Base-by-base conservation (phyloP, 2,113 vertebrate species). In the Hippopotamus amphibius region DNA sequence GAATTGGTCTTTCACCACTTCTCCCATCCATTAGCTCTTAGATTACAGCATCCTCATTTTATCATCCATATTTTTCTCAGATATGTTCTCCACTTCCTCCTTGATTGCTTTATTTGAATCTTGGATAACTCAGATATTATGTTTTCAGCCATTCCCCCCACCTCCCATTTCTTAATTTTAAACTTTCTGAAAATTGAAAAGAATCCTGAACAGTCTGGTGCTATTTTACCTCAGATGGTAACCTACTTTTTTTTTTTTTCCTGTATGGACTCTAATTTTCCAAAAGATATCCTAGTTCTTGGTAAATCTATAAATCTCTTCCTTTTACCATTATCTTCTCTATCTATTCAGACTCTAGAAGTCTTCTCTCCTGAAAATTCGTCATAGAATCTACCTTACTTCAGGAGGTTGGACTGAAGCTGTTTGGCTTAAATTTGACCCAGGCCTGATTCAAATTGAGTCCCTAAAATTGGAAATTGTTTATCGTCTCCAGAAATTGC, bases 171-270 rank as follows among this genome's bases (percentile, higher is more conserved):
- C 71, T 90, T 91, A 88, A 80, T 91, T 93, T 94, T 79, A 90
- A 57, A 87, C 61, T 93, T 95, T 92, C 68, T 93, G 83, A 83
- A 87, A 88, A 66, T 74, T 77, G 21, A 92, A 92, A 96, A 94
- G 13, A 59, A 68, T 85, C 68, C 72, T 88, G 77, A 77, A 90
- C 53, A 97, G 91, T 87, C 83, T 93, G 86, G 30, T 86, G 82
- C 89, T 93, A 55, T 95, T 93, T 95, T 89, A 66, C 68, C 57
- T 91, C 71, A 69, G 94, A 88, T 30, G 84, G 79, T 91, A 95
- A 86, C 55, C 93, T 94, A 71, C 69, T 79, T 97, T 90, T 92
- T 95, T 72, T 72, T 72, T 90, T 63, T 68, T 96, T 93, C 43
- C 66, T 92, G 5, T 24, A 61, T 41, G 48, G 30, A 72, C 50